phyloP scores from a whole-genome alignment of 1,140 invertebrate genomes.

The Anastrepha obliqua region DNA sequence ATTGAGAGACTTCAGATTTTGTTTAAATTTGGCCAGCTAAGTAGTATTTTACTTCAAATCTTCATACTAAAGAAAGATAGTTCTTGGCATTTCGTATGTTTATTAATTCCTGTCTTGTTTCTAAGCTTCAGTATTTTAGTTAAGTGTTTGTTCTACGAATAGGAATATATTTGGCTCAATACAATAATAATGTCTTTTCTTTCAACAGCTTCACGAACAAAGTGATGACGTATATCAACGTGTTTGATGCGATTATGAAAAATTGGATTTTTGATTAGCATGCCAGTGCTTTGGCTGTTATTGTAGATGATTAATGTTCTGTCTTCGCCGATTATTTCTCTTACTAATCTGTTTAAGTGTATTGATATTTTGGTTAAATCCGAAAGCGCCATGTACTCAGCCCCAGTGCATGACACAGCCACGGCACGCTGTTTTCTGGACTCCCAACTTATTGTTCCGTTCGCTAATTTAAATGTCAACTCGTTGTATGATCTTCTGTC shows the following conservation, averaged over 20 bases:
- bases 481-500: constrained; percentile 45
- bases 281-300: constrained; percentile 73
- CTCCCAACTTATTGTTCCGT: constrained; percentile 71
- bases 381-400: constrained; percentile 71
- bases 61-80: too few species aligned
- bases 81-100: too few species aligned
- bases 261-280: constrained; percentile 71
- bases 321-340: constrained; percentile 42
- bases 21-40: too few species aligned
- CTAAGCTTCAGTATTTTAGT: too few species aligned
- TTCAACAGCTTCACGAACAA: constrained; percentile 60
- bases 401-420: constrained; percentile 70
- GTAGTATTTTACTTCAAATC: too few species aligned
- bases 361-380: constrained; percentile 61
- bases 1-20: too few species aligned
- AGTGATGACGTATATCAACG: constrained; percentile 64
- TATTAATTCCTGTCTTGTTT: too few species aligned
- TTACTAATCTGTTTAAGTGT: constrained; percentile 57
- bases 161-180: too few species aligned
- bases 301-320: constrained; percentile 57
- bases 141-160: too few species aligned
- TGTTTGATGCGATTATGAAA: constrained; percentile 70
- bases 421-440: constrained; percentile 69
- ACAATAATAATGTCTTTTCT: not conserved
- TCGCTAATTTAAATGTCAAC: constrained; percentile 60